Evolutionary conservation across 2,113 vertebrate genomes (phyloP).

Genomic region (Rhynchomys soricoides): DNA sequence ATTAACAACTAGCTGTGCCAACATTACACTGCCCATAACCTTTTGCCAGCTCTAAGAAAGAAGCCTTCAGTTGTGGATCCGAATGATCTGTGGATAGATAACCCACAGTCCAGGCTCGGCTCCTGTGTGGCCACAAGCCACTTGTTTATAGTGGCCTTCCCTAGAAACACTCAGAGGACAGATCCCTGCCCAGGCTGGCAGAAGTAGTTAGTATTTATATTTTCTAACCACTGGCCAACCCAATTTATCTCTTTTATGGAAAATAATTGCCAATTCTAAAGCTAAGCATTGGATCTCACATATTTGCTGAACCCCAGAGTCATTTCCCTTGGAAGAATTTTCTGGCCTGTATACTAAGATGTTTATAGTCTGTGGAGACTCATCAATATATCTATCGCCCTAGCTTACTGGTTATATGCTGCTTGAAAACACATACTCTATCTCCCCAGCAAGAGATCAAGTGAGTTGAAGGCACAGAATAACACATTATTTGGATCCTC

Average conservation of each 20-base stretch:
- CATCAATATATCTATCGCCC: fast-evolving
- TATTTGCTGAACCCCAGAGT: background rate
- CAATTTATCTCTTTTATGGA: background rate
- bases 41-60: background rate
- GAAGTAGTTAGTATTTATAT: background rate
- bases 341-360: background rate
- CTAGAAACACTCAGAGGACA: fast-evolving
- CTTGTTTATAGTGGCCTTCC: background rate
- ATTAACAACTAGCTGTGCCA: background rate
- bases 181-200: no score
- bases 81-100: background rate
- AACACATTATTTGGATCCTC: fast-evolving
- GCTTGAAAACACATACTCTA: background rate
- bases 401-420: background rate
- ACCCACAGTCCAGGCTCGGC: background rate
- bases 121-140: no score
- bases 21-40: background rate
- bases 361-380: fast-evolving
- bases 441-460: background rate
- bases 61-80: background rate
- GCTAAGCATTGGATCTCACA: background rate
- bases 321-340: background rate
- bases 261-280: background rate
- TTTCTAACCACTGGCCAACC: background rate
- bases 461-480: background rate